Conservation (phyloP, 1,140 invertebrate species). For the Lordiphosa collinella region DNA sequence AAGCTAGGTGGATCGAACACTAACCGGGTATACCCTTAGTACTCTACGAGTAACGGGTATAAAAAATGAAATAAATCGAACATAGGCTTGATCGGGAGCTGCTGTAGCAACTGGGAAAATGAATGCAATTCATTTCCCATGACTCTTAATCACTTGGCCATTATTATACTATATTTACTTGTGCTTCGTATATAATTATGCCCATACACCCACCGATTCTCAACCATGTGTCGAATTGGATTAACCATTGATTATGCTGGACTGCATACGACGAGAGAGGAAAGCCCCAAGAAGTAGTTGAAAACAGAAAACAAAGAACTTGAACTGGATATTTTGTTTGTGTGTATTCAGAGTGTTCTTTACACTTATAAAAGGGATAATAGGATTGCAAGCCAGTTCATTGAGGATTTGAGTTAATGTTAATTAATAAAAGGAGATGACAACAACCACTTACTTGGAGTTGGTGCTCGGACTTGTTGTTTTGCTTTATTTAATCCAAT, state of each 20-base stretch:
- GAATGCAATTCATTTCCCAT: constrained; percentile 70
- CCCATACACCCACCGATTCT: constrained; percentile 44
- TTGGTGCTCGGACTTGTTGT: too few relatives aligned
- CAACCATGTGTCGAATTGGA: constrained; percentile 60
- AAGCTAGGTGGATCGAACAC: too few relatives aligned
- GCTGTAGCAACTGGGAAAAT: constrained; percentile 62
- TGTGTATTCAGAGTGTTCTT: too few relatives aligned
- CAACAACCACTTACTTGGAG: too few relatives aligned
- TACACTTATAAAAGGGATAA: too few relatives aligned
- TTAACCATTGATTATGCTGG: constrained; percentile 49
- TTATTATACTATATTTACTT: constrained; percentile 68
- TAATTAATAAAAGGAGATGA: too few relatives aligned
- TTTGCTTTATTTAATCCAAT: too few relatives aligned
- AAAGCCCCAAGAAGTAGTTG: constrained; percentile 7
- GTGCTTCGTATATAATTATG: constrained; percentile 60
- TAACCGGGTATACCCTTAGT: too few relatives aligned
- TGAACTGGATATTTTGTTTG: too few relatives aligned
- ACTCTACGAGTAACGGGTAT: too few relatives aligned
- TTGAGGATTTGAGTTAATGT: too few relatives aligned
- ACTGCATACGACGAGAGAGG: constrained; percentile 14
- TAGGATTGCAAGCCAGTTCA: too few relatives aligned
- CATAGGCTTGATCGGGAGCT: not conserved
- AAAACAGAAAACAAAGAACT: not conserved
- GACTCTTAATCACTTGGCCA: constrained; percentile 71
- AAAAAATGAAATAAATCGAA: constrained; percentile 5